Conservation (phyloP, 2,888 invertebrate genomes). For the Tolmerus cingulatus region DNA sequence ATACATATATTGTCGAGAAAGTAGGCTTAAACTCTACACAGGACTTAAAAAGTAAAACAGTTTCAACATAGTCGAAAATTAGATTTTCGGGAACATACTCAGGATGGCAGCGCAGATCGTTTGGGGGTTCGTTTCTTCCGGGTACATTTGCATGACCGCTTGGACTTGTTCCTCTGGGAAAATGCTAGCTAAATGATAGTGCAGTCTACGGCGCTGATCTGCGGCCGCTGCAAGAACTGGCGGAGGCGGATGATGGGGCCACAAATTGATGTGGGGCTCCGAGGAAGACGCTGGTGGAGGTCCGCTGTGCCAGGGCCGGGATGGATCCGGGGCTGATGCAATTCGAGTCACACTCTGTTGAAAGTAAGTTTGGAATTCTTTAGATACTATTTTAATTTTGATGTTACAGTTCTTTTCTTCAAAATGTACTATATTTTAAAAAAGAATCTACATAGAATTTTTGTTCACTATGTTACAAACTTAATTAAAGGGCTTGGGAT, state of each 20-base stretch:
- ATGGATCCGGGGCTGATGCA: conserved; percentile 76
- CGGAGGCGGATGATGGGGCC: conserved; percentile 57
- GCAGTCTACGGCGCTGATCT: conserved; percentile 79
- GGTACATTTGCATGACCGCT: conserved; percentile 85
- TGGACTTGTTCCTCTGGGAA: conserved; percentile 92
- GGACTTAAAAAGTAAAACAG: conserved; percentile 1
- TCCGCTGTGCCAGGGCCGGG: conserved; percentile 66
- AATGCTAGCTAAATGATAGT: conserved; percentile 88
- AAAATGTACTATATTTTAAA: no score
- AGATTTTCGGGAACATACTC: conserved; percentile 73
- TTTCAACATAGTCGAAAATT: conserved; percentile 49
- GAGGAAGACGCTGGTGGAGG: conserved; percentile 65
- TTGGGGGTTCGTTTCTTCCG: conserved; percentile 89
- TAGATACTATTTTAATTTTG: background rate
- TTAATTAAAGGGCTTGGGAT: no score
- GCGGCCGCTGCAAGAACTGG: conserved; percentile 51
- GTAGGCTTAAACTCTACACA: background rate
- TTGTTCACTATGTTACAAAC: no score
- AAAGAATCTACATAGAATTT: no score
- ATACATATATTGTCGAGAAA: conserved; percentile 16
- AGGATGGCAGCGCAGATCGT: conserved; percentile 88
- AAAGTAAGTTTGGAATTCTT: background rate
- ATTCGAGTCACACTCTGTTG: conserved; percentile 73
- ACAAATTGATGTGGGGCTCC: conserved; percentile 71
- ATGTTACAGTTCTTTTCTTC: background rate